Conservation (phyloP, 2,113 vertebrate species). For the Muntiacus muntjak region DNA sequence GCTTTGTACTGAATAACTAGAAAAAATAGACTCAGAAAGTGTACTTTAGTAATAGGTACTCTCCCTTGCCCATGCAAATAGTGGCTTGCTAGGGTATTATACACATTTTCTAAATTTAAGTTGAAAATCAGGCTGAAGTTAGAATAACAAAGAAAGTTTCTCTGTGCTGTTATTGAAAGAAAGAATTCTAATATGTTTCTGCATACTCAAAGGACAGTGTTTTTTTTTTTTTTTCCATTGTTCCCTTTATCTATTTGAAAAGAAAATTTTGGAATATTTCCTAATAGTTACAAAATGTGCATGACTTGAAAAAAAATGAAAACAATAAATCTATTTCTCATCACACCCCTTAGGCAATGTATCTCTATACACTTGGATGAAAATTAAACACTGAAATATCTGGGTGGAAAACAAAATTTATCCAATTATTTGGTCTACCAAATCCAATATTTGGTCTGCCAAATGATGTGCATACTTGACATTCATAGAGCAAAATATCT, state of each 20-base stretch:
- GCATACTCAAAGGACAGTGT: background rate
- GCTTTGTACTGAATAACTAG: conserved; percentile 25
- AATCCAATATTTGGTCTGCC: background rate
- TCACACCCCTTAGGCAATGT: background rate
- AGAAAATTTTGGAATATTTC: background rate
- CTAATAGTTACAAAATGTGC: background rate
- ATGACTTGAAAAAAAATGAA: background rate
- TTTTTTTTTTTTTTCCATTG: background rate
- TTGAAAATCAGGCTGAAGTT: background rate
- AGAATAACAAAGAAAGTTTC: conserved; percentile 2
- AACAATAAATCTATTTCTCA: background rate
- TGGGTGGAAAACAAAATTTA: background rate
- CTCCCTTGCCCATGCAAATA: background rate
- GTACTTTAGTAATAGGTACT: background rate
- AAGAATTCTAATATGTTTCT: background rate
- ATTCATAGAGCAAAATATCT: background rate
- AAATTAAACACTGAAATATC: background rate
- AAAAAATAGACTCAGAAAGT: conserved; percentile 34
- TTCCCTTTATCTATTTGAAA: background rate
- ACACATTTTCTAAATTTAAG: background rate
- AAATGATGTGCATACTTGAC: background rate
- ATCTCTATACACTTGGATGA: background rate
- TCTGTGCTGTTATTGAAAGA: background rate
- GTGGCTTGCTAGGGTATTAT: background rate
- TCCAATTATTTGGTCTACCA: background rate